Evolutionary conservation across 92 coral and sea anemone genomes (phyloP), one percentile per base, ranked within the genome.

Genomic region (Bergia sp.): DNA sequence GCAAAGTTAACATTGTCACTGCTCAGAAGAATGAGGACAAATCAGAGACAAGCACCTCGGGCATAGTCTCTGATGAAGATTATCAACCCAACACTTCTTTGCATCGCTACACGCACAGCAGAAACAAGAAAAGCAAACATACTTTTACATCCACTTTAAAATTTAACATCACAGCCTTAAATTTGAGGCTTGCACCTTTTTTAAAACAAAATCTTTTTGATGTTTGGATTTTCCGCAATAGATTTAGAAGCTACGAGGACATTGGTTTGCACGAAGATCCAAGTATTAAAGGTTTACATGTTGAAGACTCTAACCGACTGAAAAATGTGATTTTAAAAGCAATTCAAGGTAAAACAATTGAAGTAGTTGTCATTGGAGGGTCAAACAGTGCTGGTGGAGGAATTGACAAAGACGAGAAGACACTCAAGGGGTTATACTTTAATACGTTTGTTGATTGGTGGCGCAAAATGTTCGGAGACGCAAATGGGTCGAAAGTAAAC

Each of bases 301-400:
- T 29, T 29, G 29, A 29, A 29, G 29, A 29, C 29, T 29, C 29
- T 29, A 29, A 29, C 29, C 29, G 29, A 29, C 29, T 29, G 29
- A 29, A 29, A 29, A 29, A 29, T 29, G 29, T 29, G 29, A 29
- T 29, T 29, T 29, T 29, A 29, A 29, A 29, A 29, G 29, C 29
- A 29, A 29, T 29, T 29, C 29, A 29, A 29, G 96, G 96, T 23
- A 82, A 89, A 73, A 50, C 77, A 21, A 77, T 95, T 18, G 88
- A 92, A 20, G 13, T 92, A 13, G 83, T 90, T 58, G 91, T 93
- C 41, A 84, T 93, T 2, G 96, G 96, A 29, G 96, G 98, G 12
- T 95, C 98, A 12, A 95, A 95, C 73, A 90, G 93, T 42, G 98
- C 98, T 6, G 98, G 95, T 10, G 98, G 96, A 45, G 94, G 93